These are phyloP conservation scores for Brienomyrus brachyistius DNA, from an alignment of 2,113 vertebrate species.

Conservation along the genomic window DNA sequence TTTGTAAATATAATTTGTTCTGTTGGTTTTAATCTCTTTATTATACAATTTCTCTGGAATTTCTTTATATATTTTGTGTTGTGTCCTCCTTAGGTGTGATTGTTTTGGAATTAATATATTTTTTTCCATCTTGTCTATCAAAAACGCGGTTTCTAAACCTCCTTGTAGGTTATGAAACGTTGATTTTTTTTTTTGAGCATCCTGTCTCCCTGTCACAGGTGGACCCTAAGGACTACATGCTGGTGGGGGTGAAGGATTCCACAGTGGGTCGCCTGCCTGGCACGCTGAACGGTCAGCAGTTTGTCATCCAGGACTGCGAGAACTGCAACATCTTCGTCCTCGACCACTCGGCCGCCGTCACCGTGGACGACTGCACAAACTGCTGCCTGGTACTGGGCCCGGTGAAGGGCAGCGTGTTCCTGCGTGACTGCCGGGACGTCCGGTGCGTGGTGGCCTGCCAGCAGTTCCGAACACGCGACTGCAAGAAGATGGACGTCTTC, in stretches of 20 bases:
- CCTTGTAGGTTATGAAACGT: neutral
- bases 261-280: slow-evolving; percentile 82
- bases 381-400: slow-evolving; percentile 85
- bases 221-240: slow-evolving; percentile 88
- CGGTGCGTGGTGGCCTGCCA: slow-evolving; percentile 86
- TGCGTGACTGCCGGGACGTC: slow-evolving; percentile 88
- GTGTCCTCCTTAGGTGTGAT: neutral
- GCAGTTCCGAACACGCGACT: slow-evolving; percentile 90
- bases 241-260: slow-evolving; percentile 75
- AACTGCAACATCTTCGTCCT: slow-evolving; percentile 89
- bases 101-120: neutral
- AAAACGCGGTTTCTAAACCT: neutral
- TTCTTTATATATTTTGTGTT: neutral
- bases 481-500: slow-evolving; percentile 87
- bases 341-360: slow-evolving; percentile 86
- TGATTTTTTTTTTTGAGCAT: neutral
- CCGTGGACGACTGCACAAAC: slow-evolving; percentile 85
- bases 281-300: slow-evolving; percentile 84
- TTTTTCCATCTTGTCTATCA: neutral
- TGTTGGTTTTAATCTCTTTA: neutral
- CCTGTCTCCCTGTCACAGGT: slow-evolving; percentile 52
- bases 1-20: neutral
- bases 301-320: slow-evolving; percentile 91
- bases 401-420: slow-evolving; percentile 87
- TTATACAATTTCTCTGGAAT: neutral